phyloP scores from a whole-genome alignment of 2,797 vertebrate species.

The Galagoides demidoff region DNA sequence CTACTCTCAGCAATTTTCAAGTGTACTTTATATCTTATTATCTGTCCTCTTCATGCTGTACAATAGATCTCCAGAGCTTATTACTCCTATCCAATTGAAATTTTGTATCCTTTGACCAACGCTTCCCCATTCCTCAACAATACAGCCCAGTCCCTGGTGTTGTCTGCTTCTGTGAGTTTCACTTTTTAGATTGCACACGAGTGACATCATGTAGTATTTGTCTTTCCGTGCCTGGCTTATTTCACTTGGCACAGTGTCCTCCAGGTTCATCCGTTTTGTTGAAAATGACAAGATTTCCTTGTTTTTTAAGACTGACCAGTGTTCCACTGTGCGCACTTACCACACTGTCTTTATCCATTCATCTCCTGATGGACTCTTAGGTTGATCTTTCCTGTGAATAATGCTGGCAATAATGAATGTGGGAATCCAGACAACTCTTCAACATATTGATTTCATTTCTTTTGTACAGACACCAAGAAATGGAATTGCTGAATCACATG shows the following conservation, averaged over 20 bases:
- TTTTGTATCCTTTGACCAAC: not conserved
- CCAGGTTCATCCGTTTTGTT: not conserved
- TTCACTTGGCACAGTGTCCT: not conserved
- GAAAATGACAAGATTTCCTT: not conserved
- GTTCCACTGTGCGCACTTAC: not conserved
- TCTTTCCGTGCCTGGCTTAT: not conserved
- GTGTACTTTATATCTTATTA: not conserved
- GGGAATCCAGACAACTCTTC: not conserved
- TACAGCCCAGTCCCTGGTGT: too few relatives aligned
- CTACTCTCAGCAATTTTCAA: not conserved
- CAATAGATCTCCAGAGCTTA: not conserved
- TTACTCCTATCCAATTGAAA: not conserved
- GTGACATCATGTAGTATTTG: not conserved
- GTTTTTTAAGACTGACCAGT: not conserved
- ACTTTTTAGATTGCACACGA: not conserved
- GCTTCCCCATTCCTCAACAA: too few relatives aligned
- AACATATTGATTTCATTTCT: not conserved
- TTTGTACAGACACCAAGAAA: not conserved
- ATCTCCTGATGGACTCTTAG: not conserved
- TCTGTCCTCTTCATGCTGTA: too few relatives aligned
- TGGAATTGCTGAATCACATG: not conserved
- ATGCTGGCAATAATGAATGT: not conserved
- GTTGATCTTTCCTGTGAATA: not conserved
- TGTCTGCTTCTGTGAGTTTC: not conserved
- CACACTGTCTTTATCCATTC: not conserved